A percentile compares a stretch with the other conserved stretches of the same genome.
Conservation (phyloP, 2,113 vertebrate genomes). For the Strigops habroptila region DNA sequence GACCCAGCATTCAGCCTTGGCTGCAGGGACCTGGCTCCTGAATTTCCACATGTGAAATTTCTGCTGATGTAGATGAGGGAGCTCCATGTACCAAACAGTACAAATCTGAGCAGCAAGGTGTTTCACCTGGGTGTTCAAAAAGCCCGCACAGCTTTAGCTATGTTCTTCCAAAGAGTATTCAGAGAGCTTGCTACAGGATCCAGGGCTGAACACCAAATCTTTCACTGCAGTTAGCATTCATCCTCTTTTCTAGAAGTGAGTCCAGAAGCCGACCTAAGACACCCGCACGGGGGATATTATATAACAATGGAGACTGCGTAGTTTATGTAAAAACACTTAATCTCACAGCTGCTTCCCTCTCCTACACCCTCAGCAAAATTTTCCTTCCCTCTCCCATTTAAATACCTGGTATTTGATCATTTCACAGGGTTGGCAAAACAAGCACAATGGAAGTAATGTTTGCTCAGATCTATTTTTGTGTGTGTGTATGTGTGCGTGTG, state of each 20-base stretch:
- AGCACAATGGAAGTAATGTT: conserved; percentile 69
- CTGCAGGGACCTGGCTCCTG: neutral
- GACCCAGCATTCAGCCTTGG: neutral
- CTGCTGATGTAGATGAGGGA: neutral
- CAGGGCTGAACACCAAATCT: neutral
- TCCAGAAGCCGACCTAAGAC: conserved; percentile 5
- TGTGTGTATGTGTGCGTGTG: neutral
- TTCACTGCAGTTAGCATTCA: neutral
- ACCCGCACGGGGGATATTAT: neutral
- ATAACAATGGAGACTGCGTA: conserved; percentile 32
- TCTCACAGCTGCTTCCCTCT: conserved; percentile 42
- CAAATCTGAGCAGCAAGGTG: neutral
- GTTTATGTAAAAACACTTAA: conserved; percentile 56
- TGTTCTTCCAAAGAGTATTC: neutral
- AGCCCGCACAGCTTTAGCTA: neutral
- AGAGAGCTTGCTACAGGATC: neutral
- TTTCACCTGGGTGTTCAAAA: neutral
- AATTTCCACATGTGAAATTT: neutral
- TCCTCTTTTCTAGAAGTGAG: neutral
- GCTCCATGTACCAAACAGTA: neutral
- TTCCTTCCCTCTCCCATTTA: conserved; percentile 24
- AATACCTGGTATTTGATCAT: conserved; percentile 65
- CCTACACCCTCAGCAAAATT: conserved; percentile 4
- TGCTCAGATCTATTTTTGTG: conserved; percentile 66
- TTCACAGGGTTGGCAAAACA: conserved; percentile 67